Evolutionary conservation across 2,888 invertebrate genomes (phyloP).

Genomic region (Alcis repandata): DNA sequence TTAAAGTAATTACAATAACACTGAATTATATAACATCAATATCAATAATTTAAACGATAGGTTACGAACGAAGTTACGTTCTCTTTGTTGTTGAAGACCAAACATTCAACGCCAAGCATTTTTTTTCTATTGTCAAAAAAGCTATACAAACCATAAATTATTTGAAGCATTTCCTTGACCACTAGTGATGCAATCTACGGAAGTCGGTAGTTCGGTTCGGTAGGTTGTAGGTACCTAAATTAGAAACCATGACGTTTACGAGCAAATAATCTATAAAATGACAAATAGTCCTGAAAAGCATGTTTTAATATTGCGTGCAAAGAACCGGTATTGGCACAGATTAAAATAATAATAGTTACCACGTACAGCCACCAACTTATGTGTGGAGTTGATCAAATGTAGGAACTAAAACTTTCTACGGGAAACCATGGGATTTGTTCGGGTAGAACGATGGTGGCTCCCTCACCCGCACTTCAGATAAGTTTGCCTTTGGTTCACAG

Average conservation of each 20-base stretch:
- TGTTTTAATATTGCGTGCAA: constrained; percentile 47
- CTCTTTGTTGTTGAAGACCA: too few relatives aligned
- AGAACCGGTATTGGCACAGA: constrained; percentile 38
- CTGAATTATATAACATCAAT: too few relatives aligned
- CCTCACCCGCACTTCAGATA: background rate
- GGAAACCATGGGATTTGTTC: background rate
- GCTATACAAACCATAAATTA: too few relatives aligned
- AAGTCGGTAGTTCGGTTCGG: too few relatives aligned
- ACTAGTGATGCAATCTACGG: too few relatives aligned
- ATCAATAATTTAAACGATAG: too few relatives aligned
- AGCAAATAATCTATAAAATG: constrained; percentile 49
- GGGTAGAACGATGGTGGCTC: background rate
- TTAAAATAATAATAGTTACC: background rate
- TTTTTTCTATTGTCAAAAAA: too few relatives aligned
- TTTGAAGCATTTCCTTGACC: too few relatives aligned
- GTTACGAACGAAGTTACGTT: too few relatives aligned
- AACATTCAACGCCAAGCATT: too few relatives aligned
- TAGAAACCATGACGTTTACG: constrained; percentile 41
- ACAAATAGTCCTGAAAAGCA: constrained; percentile 56
- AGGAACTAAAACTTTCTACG: background rate
- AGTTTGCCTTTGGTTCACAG: constrained; percentile 20
- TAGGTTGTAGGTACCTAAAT: constrained; percentile 13
- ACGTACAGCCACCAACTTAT: background rate
- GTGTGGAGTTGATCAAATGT: background rate
- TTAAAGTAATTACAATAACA: too few relatives aligned